A percentile compares a stretch with the other conserved stretches of the same genome.
phyloP scores from a whole-genome alignment of 2,888 invertebrate genomes.

The Caenorhabditis panamensis region DNA sequence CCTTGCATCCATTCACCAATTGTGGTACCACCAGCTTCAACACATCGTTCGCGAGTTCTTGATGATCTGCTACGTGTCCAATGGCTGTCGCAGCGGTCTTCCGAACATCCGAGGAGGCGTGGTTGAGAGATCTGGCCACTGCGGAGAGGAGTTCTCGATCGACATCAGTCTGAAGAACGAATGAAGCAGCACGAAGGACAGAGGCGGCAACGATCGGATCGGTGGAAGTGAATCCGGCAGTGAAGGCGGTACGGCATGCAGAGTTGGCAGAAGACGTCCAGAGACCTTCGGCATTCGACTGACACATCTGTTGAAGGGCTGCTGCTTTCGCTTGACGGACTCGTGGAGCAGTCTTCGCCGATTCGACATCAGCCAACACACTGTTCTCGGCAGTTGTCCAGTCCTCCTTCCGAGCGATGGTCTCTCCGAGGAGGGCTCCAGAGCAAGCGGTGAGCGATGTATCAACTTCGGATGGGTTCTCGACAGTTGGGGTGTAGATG shows the following conservation, averaged over 20 bases:
- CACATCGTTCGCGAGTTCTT: constrained; percentile 56
- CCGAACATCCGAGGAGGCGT: constrained; percentile 87
- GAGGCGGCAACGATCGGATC: constrained; percentile 62
- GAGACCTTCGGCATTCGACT: constrained; percentile 46
- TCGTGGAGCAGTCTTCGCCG: constrained; percentile 23
- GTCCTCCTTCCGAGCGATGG: constrained; percentile 57
- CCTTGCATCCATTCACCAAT: constrained; percentile 97
- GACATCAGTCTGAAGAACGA: constrained; percentile 80
- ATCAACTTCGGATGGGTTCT: constrained; percentile 59
- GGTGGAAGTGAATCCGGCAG: constrained; percentile 48
- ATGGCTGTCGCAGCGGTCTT: constrained; percentile 62
- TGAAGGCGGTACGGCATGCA: constrained; percentile 49
- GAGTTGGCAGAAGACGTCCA: constrained; percentile 62
- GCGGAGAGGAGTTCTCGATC: constrained; percentile 90
- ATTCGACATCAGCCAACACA: constrained; percentile 51
- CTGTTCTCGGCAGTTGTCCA: constrained; percentile 39
- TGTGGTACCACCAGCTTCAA: constrained; percentile 87
- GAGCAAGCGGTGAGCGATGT: constrained; percentile 56
- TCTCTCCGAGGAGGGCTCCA: constrained; percentile 72
- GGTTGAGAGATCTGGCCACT: constrained; percentile 86
- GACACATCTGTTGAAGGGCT: constrained; percentile 66
- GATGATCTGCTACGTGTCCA: constrained; percentile 58
- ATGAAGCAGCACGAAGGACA: constrained; percentile 61
- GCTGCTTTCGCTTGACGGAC: constrained; percentile 56
- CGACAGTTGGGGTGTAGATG: constrained; percentile 49